phyloP scores from a whole-genome alignment of 2,888 invertebrate species.

The Trissoscelio sp. region DNA sequence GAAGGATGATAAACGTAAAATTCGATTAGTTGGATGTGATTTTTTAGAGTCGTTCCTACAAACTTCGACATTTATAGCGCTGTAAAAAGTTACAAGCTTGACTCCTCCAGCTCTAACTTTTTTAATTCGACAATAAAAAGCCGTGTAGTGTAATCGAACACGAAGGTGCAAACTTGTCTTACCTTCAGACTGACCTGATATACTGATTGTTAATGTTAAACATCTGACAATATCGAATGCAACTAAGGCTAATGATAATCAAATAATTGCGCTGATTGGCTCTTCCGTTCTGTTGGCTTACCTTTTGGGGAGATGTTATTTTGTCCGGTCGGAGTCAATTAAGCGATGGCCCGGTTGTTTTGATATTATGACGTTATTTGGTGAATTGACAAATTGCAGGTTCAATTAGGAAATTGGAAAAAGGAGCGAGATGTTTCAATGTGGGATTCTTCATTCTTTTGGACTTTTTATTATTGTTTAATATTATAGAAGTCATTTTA shows the following conservation, averaged over 20 bases:
- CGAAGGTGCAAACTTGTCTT: slow-evolving; percentile 14
- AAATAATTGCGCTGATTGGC: slow-evolving; percentile 26
- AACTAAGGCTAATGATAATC: slow-evolving; percentile 39
- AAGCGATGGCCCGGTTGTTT: neutral
- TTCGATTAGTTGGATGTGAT: too few relatives aligned
- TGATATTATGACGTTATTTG: neutral
- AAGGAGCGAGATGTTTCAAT: neutral
- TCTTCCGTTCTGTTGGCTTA: slow-evolving; percentile 24
- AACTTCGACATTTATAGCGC: slow-evolving; percentile 21
- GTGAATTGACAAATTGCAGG: neutral
- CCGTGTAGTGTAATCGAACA: neutral
- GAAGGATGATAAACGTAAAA: neutral
- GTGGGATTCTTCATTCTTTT: neutral
- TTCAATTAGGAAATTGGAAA: slow-evolving; percentile 19
- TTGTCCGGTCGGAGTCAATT: slow-evolving; percentile 37
- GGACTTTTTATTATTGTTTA: too few relatives aligned
- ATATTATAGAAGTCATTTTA: too few relatives aligned
- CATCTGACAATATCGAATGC: slow-evolving; percentile 23
- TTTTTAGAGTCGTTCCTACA: too few relatives aligned
- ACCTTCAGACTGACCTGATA: slow-evolving; percentile 1
- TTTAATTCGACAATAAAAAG: slow-evolving; percentile 30
- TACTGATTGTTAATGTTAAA: slow-evolving; percentile 23
- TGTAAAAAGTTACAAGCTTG: slow-evolving; percentile 25
- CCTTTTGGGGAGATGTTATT: slow-evolving; percentile 34
- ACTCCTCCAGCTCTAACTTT: slow-evolving; percentile 3